Percentiles rank a stretch among this genome's conserved stretches.
Evolutionary conservation across 1,140 invertebrate genomes (phyloP).

Genomic region (Rhopalosiphum maidis): DNA sequence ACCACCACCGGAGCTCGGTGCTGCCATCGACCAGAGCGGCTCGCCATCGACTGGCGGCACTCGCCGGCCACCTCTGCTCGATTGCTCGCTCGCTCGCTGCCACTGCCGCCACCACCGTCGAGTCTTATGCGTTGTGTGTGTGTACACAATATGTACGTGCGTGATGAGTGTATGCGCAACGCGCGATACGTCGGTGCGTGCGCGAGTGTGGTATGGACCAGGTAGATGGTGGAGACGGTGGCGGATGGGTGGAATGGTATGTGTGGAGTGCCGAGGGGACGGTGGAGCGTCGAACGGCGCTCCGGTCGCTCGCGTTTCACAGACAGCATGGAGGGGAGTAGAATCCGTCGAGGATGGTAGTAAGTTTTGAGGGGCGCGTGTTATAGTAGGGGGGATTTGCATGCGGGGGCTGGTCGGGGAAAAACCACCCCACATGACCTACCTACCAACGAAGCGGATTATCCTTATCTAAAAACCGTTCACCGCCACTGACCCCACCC

Average conservation of each 20-base stretch:
- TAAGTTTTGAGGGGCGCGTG: not conserved
- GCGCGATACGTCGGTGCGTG: conserved; percentile 56
- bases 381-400: not conserved
- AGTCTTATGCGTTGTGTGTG: not conserved
- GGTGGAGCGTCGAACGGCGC: not conserved
- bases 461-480: conserved; percentile 54
- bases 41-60: conserved; percentile 60
- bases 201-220: conserved; percentile 54
- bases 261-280: not conserved
- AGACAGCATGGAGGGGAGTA: not conserved
- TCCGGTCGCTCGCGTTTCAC: conserved; percentile 8
- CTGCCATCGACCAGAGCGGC: conserved; percentile 62
- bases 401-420: not conserved
- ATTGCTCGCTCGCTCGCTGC: conserved; percentile 47
- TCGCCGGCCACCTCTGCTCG: conserved; percentile 59
- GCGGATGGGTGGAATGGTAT: not conserved
- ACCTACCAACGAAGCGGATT: conserved; percentile 40
- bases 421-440: conserved; percentile 47
- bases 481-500: conserved; percentile 35
- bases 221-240: not conserved
- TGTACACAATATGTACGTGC: not conserved
- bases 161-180: conserved; percentile 36
- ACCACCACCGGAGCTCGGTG: conserved; percentile 61
- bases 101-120: conserved; percentile 56
- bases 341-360: not conserved